A percentile compares a stretch with the other conserved stretches of the same genome.
These are phyloP conservation scores for Chlamydotis undulata DNA, from an alignment of 2,113 vertebrate species.

Conservation along the genomic window DNA sequence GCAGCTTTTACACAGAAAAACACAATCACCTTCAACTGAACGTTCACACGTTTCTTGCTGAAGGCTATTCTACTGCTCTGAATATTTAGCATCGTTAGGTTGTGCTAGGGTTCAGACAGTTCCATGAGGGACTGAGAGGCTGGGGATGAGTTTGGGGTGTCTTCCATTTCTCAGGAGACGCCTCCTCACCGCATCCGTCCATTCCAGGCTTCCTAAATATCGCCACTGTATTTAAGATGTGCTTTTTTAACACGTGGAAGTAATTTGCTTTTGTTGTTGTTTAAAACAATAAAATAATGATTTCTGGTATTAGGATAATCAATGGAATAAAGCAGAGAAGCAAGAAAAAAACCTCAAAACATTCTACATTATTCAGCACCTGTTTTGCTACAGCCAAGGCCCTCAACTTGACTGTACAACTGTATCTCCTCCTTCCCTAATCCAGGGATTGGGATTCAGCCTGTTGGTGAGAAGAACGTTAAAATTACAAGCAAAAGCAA, in stretches of 20 bases:
- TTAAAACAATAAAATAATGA: neutral
- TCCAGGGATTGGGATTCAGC: neutral
- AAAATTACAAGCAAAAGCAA: neutral
- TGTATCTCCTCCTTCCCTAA: neutral
- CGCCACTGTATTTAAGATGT: neutral
- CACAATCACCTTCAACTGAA: neutral
- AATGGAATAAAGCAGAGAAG: neutral
- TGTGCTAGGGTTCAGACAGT: neutral
- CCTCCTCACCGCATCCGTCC: neutral
- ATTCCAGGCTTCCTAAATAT: neutral
- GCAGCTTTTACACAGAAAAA: neutral
- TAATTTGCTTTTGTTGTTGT: neutral
- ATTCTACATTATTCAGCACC: no score
- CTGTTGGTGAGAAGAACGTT: neutral
- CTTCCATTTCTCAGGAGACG: neutral
- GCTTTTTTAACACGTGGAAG: neutral
- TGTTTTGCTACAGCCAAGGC: neutral
- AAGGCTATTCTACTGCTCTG: neutral
- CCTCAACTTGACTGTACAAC: neutral
- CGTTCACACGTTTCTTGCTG: accelerated
- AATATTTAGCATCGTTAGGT: accelerated
- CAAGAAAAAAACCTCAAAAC: neutral
- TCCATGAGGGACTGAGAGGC: neutral
- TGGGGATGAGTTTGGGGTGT: neutral
- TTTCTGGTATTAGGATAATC: neutral